Percentiles rank a stretch among this genome's conserved stretches.
phyloP scores from a whole-genome alignment of 2,113 vertebrate species.

The Anolis sagrei region DNA sequence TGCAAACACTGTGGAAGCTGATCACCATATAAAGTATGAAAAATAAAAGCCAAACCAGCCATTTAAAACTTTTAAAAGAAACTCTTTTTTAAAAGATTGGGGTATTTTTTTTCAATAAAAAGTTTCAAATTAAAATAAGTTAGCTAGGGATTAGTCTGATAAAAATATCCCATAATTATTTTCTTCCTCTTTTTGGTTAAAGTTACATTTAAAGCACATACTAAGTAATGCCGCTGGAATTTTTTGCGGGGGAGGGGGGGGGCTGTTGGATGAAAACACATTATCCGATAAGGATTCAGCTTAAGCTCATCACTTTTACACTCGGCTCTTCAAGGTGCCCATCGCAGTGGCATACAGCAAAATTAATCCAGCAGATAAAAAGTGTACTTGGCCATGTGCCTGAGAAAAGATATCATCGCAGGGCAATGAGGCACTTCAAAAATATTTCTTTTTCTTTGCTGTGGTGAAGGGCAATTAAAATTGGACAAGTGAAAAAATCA shows the following conservation, averaged over 20 bases:
- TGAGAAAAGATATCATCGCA: fast-evolving
- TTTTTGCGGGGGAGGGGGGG: slow-evolving; percentile 28
- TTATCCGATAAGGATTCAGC: slow-evolving; percentile 42
- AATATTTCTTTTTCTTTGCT: neutral
- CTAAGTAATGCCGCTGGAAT: slow-evolving; percentile 65
- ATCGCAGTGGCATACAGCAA: neutral
- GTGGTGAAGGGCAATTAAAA: neutral
- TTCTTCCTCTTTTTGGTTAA: slow-evolving; percentile 33
- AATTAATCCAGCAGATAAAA: slow-evolving; percentile 40
- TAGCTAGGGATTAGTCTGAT: slow-evolving; percentile 48
- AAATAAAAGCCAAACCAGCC: slow-evolving; percentile 1
- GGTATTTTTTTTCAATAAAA: slow-evolving; percentile 24
- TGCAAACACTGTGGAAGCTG: neutral
- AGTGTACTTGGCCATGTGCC: fast-evolving
- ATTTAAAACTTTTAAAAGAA: neutral
- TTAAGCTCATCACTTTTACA: slow-evolving; percentile 42
- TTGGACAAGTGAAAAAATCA: neutral
- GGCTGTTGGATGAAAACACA: slow-evolving; percentile 47
- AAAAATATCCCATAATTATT: slow-evolving; percentile 69
- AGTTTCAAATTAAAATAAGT: slow-evolving; percentile 23
- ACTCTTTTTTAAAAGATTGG: neutral
- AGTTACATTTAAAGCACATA: slow-evolving; percentile 51
- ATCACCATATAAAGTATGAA: neutral
- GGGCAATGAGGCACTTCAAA: neutral
- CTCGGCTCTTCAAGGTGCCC: slow-evolving; percentile 34